Percentiles rank a stretch among this genome's conserved stretches.
These are phyloP conservation scores for Tethea ocularis DNA, from an alignment of 2,888 invertebrate genomes.

Conservation along the genomic window DNA sequence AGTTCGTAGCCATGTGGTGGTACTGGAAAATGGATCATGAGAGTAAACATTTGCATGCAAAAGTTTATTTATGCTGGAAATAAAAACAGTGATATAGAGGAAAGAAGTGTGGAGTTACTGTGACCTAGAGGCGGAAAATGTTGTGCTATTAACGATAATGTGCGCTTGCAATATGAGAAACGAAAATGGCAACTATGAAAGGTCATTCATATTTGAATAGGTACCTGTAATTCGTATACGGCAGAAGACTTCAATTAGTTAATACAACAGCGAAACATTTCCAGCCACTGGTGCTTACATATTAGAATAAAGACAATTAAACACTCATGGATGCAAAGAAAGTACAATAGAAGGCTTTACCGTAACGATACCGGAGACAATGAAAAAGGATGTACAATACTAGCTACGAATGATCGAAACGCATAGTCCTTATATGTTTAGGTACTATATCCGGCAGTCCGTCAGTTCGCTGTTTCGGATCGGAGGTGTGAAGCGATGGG, in stretches of 20 bases:
- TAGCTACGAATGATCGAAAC: constrained; percentile 7
- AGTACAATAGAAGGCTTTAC: constrained; percentile 1
- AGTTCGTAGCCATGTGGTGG: constrained; percentile 87
- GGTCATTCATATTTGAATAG: not conserved
- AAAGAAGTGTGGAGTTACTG: not conserved
- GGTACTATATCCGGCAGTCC: constrained; percentile 10
- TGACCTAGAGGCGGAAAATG: constrained; percentile 4
- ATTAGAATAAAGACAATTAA: not conserved
- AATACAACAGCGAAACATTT: not conserved
- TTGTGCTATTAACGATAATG: not conserved
- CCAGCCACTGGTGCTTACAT: not conserved
- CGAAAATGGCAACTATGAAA: not conserved
- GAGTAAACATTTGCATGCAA: not conserved
- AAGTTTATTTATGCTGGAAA: not conserved
- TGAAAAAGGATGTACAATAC: not conserved
- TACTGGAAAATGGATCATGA: constrained; percentile 60
- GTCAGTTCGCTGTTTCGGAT: constrained; percentile 6
- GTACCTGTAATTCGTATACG: not conserved
- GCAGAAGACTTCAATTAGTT: not conserved
- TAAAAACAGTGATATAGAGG: not conserved
- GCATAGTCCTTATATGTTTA: constrained; percentile 8
- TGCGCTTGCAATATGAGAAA: not conserved
- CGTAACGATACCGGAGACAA: constrained; percentile 1
- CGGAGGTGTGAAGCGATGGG: constrained; percentile 23
- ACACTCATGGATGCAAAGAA: constrained; percentile 6